Base-by-base conservation (phyloP, 2,888 invertebrate species). In the Cyclophora punctaria region DNA sequence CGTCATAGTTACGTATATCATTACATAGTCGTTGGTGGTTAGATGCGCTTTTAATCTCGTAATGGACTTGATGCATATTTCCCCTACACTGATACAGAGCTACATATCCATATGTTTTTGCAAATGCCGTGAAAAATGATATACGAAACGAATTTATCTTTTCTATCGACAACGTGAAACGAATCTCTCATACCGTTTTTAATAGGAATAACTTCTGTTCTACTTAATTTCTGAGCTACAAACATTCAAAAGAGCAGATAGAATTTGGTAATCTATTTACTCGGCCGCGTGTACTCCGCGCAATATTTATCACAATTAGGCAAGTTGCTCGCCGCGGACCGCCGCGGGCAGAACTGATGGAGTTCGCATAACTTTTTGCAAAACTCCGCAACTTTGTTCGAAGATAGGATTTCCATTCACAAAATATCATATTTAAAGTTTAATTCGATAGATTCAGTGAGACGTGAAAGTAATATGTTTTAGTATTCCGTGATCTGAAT, bases 281-380 rank as follows among this genome's bases (percentile, higher is more conserved):
- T 37, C 1, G 37, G 45, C 35, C 43, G 45, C 47, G 41, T 41
- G 45, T 43, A 42, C 41, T 42, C 48, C 5, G 34, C 41, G 41
- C 43, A 48, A 50, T 58, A 56, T 58, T 55, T 49, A 56, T 58
- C 47, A 55, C 55, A 53, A 55, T 53, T 53, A 52, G 7, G 37
- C 7, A 55, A 57, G 43, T 55, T 20, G 20, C 20, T 49, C 5
- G 42, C 49, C 7, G 34, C 40, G 37, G 3, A 6, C 34, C 35
- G 41, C 43, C n/a, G 43, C 44, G 40, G 41, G 41, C 37, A 40
- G 53, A 47, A 50, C 42, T 6, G 7, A 53, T 37, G 37, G 37
- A 53, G 41, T 51, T 56, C 40, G 4, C 33, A 45, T 20, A 54
- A 50, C 54, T 52, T 52, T 42, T 34, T 7, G 37, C 43, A n/a